Evolutionary conservation across 2,888 invertebrate genomes (phyloP), one percentile per base, ranked within the genome.

Genomic region (Leptinotarsa rubiginosa): DNA sequence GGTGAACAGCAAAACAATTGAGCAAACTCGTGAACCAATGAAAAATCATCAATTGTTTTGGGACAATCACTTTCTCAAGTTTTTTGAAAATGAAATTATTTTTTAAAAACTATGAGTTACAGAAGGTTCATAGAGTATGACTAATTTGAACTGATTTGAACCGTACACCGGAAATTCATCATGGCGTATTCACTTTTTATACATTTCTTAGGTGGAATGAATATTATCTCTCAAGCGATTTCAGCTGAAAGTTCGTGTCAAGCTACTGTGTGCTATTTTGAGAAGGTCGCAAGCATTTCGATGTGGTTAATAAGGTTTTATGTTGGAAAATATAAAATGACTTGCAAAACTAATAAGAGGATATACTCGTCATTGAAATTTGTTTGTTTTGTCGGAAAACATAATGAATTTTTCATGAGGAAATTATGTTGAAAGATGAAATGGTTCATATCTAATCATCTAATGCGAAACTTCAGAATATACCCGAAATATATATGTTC

Each of bases 401-500:
- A 74, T 74, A 72, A 68, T 74, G 69, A 75, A 76, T 72, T 74
- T 79, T 74, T 76, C 69, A 82, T 82, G 76, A 72, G 75, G 66
- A 65, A 64, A 66, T 65, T 25, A 52, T 72, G 80, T 72, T 80
- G 80, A 81, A 70, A 62, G 81, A 81, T 72, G 72, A 71, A 81
- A 77, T 77, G 78, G 74, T 80, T 79, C 77, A 79, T 62, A 62
- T 81, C 76, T 78, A 80, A 81, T 81, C 78, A 81, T 76, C 70
- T 72, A 72, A 75, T 69, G 75, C 65, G 75, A 77, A 75, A 75
- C 81, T 78, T 78, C 77, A 75, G 70, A 72, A 79, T 71, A 56
- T 74, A 73, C 78, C 77, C 82, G 80, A 82, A 80, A 81, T 80
- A 80, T 82, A 82, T 81, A 82, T 77, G 75, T 78, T 79, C 77